Evolutionary conservation across 2,113 vertebrate genomes (phyloP).

Genomic region (Pachyramphus minor): DNA sequence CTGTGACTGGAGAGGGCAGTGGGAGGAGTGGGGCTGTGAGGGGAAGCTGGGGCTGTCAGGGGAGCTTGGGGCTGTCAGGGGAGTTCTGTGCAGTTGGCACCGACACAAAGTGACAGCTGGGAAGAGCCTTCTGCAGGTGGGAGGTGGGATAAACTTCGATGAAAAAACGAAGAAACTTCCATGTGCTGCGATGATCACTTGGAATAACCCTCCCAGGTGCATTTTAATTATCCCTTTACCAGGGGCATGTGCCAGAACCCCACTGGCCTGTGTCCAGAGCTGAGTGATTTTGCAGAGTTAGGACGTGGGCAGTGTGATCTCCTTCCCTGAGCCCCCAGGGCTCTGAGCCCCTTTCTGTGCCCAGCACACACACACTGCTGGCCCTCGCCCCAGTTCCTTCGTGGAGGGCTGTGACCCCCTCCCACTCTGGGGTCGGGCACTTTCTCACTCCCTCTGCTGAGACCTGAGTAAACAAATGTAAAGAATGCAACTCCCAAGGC

Average conservation of each 20-base stretch:
- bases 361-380: neutral
- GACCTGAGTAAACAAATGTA: too few species aligned
- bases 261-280: neutral
- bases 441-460: neutral
- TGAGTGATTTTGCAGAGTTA: neutral
- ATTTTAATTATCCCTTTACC: neutral
- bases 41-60: neutral
- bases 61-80: neutral
- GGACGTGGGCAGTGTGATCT: too few species aligned
- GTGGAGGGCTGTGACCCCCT: neutral
- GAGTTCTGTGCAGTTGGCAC: neutral
- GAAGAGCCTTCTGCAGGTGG: neutral
- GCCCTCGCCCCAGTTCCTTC: neutral
- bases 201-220: neutral
- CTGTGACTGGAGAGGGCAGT: neutral
- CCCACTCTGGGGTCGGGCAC: neutral
- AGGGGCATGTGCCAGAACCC: neutral
- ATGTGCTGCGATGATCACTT: neutral
- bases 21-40: neutral
- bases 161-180: neutral
- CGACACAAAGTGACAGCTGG: neutral
- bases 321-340: too few species aligned
- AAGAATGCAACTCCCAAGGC: neutral
- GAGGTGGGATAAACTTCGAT: neutral
- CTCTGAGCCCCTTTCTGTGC: neutral